A percentile compares a stretch with the other conserved stretches of the same genome.
phyloP scores from a whole-genome alignment of 2,113 vertebrate genomes.

The Ophiodon elongatus region DNA sequence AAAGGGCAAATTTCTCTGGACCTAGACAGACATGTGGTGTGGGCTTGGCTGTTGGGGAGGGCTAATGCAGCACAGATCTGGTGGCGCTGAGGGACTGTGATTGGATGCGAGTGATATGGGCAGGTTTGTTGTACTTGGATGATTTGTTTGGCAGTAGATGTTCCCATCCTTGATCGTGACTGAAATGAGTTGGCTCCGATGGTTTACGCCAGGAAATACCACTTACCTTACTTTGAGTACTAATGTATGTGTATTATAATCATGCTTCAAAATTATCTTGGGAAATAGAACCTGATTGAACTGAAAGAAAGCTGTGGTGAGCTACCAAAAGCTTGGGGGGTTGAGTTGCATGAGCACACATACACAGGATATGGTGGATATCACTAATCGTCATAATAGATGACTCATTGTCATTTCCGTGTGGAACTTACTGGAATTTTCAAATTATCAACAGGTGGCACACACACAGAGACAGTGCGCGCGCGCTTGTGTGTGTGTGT shows the following conservation, averaged over 20 bases:
- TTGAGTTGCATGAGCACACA: neutral
- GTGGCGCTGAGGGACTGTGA: constrained; percentile 35
- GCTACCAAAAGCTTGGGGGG: neutral
- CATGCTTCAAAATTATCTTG: neutral
- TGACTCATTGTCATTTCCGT: constrained; percentile 63
- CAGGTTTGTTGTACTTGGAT: constrained; percentile 73
- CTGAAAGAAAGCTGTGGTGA: neutral
- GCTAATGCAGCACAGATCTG: constrained; percentile 67
- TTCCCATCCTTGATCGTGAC: constrained; percentile 46
- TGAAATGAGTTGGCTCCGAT: constrained; percentile 46
- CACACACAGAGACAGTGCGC: constrained; percentile 11
- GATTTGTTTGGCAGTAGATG: constrained; percentile 57
- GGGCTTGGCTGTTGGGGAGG: constrained; percentile 43
- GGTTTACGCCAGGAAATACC: constrained; percentile 47
- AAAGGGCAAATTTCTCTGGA: constrained; percentile 45
- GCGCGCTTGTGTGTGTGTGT: constrained; percentile 36
- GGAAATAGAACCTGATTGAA: constrained; percentile 1
- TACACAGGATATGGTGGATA: constrained; percentile 27
- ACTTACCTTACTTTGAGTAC: constrained; percentile 22
- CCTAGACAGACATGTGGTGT: constrained; percentile 31
- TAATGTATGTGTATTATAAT: constrained; percentile 16
- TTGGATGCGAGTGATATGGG: constrained; percentile 58
- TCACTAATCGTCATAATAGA: constrained; percentile 46
- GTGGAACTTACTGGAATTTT: constrained; percentile 68
- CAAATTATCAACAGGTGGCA: constrained; percentile 73